Base-by-base conservation (phyloP, 2,113 vertebrate species). In the Nothobranchius furzeri region DNA sequence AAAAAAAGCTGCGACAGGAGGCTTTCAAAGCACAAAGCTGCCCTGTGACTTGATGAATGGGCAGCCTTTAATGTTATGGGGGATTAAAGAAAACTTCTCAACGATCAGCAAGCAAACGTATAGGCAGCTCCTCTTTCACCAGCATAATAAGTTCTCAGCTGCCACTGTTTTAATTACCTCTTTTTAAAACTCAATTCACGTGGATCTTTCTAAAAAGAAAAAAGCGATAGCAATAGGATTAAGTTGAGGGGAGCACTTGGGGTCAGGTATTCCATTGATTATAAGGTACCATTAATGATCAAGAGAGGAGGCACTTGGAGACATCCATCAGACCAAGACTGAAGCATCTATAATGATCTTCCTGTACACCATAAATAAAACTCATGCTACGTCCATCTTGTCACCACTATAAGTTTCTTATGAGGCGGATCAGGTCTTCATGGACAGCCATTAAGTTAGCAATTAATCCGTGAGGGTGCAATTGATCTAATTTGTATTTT, bases 81-180 rank as follows among this genome's bases (percentile, higher is more conserved):
- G 91, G 91, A 93, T 93, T 92, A 91, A 90, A 92, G 91, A 92
- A 91, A 91, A 93, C 88, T 92, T 92, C 76, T 87, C 88, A 91
- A 89, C 84, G 85, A 92, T 90, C 88, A 86, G 76, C 81, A 75
- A 84, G 70, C 79, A 79, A 86, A 90, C 82, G 71, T 90, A 91
- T 88, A 90, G 88, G 85, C 90, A 90, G 83, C 90, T 91, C 78
- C 79, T 92, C 89, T 92, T 91, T 91, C 89, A 89, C 84, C 78
- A 40, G 83, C 83, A 88, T 92, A 92, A 93, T 92, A 92, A 90
- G 90, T 92, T 91, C 87, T 89, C 78, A 87, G 86, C 90, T 92
- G 89, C 86, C 90, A 89, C 87, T 68, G 79, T 86, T 92, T 93
- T 93, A 93, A 93, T 93, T 92, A 91, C 88, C 86, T 93, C 83